phyloP scores from a whole-genome alignment of 2,797 vertebrate species.

The Artibeus jamaicensis region DNA sequence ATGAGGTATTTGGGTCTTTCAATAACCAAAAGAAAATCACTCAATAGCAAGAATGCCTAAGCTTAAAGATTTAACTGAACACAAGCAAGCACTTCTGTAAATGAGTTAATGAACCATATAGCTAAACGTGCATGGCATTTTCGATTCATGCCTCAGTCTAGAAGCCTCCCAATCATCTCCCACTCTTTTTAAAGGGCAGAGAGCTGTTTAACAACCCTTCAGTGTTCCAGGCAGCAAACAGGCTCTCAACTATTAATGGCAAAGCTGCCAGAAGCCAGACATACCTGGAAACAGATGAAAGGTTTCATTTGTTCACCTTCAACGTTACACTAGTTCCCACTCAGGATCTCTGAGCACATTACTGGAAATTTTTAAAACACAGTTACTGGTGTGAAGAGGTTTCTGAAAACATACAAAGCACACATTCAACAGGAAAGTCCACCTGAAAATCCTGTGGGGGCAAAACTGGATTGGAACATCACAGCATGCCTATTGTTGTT shows the following conservation, averaged over 20 bases:
- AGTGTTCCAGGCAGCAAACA: slow-evolving; percentile 67
- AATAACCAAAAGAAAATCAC: slow-evolving; percentile 48
- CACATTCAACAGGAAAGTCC: slow-evolving; percentile 65
- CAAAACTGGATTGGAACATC: slow-evolving; percentile 51
- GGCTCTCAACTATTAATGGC: slow-evolving; percentile 65
- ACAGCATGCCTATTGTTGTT: neutral
- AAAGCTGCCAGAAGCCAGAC: slow-evolving; percentile 62
- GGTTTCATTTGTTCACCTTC: slow-evolving; percentile 64
- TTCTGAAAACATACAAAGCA: slow-evolving; percentile 70
- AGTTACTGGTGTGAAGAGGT: slow-evolving; percentile 62
- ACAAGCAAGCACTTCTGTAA: slow-evolving; percentile 53
- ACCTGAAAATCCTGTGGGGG: slow-evolving; percentile 58
- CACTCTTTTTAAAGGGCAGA: slow-evolving; percentile 57
- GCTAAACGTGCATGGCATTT: slow-evolving; percentile 62
- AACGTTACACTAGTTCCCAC: slow-evolving; percentile 54
- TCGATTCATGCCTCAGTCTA: slow-evolving; percentile 24
- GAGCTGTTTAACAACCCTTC: slow-evolving; percentile 65
- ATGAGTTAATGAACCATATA: slow-evolving; percentile 62
- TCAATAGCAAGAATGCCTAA: slow-evolving; percentile 47
- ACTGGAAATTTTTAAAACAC: slow-evolving; percentile 62
- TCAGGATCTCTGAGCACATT: slow-evolving; percentile 64
- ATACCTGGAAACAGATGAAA: slow-evolving; percentile 74
- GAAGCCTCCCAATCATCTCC: slow-evolving; percentile 51
- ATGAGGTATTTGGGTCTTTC: slow-evolving; percentile 54
- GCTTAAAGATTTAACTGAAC: slow-evolving; percentile 52